Percentiles rank a stretch among this genome's conserved stretches.
phyloP scores from a whole-genome alignment of 2,797 vertebrate genomes.

The Pogonophryne albipinna region DNA sequence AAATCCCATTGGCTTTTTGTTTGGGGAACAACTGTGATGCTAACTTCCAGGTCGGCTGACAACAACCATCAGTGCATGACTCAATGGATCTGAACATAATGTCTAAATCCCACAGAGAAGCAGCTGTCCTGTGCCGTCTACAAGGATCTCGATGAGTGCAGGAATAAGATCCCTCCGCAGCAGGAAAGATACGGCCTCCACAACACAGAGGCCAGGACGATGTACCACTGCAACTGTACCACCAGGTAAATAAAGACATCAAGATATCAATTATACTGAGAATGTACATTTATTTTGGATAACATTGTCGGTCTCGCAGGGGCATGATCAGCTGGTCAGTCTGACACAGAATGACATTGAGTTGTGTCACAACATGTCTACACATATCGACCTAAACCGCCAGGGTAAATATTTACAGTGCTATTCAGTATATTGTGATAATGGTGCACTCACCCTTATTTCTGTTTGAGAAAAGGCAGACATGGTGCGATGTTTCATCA shows the following conservation, averaged over 20 bases:
- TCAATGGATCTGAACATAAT: background rate
- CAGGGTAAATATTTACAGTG: constrained; percentile 18
- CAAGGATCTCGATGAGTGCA: constrained; percentile 82
- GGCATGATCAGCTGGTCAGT: background rate
- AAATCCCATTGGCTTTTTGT: too few species aligned
- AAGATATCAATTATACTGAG: background rate
- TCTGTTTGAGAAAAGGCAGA: constrained; percentile 14
- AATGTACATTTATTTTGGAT: background rate
- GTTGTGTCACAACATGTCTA: background rate
- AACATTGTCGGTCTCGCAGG: background rate
- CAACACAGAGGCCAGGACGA: constrained; percentile 73
- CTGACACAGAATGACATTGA: background rate
- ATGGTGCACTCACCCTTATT: constrained; percentile 9
- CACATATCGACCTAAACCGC: background rate
- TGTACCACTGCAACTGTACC: constrained; percentile 91
- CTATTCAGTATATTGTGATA: constrained; percentile 6
- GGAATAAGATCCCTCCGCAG: constrained; percentile 79
- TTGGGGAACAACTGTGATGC: too few species aligned
- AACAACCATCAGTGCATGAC: too few species aligned
- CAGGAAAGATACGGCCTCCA: constrained; percentile 83
- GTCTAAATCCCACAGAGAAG: constrained; percentile 55
- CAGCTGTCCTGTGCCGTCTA: constrained; percentile 75
- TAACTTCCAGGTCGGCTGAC: too few species aligned
- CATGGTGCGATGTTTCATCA: constrained; percentile 31
- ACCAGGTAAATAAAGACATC: constrained; percentile 75